phyloP scores from a whole-genome alignment of 2,888 invertebrate species.

The Nysson spinosus region DNA sequence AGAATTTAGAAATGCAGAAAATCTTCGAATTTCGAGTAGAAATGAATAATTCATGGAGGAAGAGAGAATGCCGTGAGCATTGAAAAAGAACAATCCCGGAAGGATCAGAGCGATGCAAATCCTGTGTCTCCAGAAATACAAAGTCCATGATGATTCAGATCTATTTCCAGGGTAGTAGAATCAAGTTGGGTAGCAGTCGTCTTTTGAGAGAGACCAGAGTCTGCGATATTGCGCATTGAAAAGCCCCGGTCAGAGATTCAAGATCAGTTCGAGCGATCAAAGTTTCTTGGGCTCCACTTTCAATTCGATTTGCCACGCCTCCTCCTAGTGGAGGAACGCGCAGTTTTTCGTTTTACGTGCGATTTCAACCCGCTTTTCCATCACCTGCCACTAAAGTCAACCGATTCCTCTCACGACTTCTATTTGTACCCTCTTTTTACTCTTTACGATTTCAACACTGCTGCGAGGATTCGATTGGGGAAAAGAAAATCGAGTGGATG shows the following conservation, averaged over 20 bases:
- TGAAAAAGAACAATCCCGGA: too few relatives aligned
- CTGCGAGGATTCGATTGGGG: neutral
- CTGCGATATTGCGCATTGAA: constrained; percentile 20
- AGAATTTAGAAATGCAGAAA: too few relatives aligned
- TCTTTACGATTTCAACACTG: neutral
- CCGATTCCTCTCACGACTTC: constrained; percentile 5
- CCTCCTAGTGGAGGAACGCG: constrained; percentile 6
- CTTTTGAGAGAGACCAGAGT: constrained; percentile 40
- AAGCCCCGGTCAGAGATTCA: constrained; percentile 19
- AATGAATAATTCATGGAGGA: neutral
- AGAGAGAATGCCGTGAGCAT: neutral
- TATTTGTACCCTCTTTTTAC: constrained; percentile 3
- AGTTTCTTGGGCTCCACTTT: constrained; percentile 9
- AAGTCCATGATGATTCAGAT: constrained; percentile 27
- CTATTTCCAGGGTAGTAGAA: constrained; percentile 33
- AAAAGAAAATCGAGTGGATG: neutral
- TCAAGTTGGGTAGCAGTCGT: constrained; percentile 34
- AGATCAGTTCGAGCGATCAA: constrained; percentile 28
- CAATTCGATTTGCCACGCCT: constrained; percentile 4
- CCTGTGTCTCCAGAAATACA: constrained; percentile 16
- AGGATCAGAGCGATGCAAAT: constrained; percentile 3
- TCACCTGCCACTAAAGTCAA: neutral
- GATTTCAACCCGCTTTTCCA: constrained; percentile 2
- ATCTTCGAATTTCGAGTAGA: neutral
- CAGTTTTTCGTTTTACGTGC: constrained; percentile 1